Conservation (phyloP, 2,113 vertebrate genomes). For the Platanista minor region DNA sequence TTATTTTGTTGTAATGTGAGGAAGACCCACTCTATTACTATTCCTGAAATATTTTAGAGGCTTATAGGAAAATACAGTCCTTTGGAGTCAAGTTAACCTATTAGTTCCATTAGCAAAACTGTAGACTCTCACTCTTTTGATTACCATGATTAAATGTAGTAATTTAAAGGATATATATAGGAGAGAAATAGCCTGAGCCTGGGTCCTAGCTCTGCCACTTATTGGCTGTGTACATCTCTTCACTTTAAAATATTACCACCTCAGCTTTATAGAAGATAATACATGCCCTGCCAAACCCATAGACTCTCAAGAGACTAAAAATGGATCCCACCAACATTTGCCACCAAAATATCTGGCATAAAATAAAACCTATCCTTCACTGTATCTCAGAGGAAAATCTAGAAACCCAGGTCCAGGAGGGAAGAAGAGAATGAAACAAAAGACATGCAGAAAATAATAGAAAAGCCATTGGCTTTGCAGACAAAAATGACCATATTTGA, state of each 20-base stretch:
- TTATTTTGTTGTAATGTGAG: not conserved
- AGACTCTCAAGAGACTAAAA: not conserved
- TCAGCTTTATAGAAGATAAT: not conserved
- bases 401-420: not conserved
- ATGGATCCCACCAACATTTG: not conserved
- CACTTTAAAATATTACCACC: not conserved
- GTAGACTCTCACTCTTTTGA: not conserved
- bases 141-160: not conserved
- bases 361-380: not conserved
- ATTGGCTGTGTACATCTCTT: not conserved
- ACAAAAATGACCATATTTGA: not conserved
- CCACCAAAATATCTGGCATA: not conserved
- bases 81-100: not conserved
- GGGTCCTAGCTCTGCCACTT: not conserved
- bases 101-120: not conserved
- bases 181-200: not conserved
- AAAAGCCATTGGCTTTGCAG: not conserved
- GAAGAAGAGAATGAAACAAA: not conserved
- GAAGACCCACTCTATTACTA: not conserved
- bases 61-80: not conserved
- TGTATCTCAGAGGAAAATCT: not conserved
- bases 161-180: not conserved
- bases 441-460: not conserved
- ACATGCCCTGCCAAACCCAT: not conserved
- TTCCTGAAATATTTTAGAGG: not conserved